These are phyloP conservation scores for Thaumetopoea pityocampa DNA, from an alignment of 1,140 invertebrate genomes.

Conservation along the genomic window DNA sequence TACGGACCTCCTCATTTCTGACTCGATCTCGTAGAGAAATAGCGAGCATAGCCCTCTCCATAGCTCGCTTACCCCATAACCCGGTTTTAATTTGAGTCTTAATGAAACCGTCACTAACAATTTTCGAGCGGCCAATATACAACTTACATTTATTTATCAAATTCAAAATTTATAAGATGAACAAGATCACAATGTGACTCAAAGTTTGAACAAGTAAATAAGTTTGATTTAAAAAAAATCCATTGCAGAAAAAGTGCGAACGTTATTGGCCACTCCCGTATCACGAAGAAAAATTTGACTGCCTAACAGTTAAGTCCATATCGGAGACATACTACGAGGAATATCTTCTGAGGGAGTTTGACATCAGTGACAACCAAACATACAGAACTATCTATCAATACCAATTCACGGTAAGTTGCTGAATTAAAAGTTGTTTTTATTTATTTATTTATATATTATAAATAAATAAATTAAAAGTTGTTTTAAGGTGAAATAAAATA, in stretches of 20 bases:
- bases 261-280: conserved; percentile 95
- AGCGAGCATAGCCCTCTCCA: too few relatives aligned
- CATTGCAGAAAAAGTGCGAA: conserved; percentile 90
- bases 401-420: conserved; percentile 83
- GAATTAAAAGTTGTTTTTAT: neutral
- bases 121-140: too few relatives aligned
- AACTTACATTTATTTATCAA: too few relatives aligned
- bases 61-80: too few relatives aligned
- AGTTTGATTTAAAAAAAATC: conserved; percentile 1
- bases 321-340: conserved; percentile 84
- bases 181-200: too few relatives aligned
- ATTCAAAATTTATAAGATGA: too few relatives aligned
- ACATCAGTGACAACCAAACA: conserved; percentile 76
- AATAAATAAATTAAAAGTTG: neutral
- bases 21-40: too few relatives aligned
- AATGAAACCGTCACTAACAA: too few relatives aligned
- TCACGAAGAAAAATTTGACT: conserved; percentile 83
- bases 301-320: conserved; percentile 82
- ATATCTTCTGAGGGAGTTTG: conserved; percentile 92
- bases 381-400: conserved; percentile 93
- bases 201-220: too few relatives aligned
- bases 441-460: neutral
- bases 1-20: too few relatives aligned
- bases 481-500: neutral
- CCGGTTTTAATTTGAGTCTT: too few relatives aligned